Conservation (phyloP, 2,797 vertebrate species). For the Eospalax fontanierii region DNA sequence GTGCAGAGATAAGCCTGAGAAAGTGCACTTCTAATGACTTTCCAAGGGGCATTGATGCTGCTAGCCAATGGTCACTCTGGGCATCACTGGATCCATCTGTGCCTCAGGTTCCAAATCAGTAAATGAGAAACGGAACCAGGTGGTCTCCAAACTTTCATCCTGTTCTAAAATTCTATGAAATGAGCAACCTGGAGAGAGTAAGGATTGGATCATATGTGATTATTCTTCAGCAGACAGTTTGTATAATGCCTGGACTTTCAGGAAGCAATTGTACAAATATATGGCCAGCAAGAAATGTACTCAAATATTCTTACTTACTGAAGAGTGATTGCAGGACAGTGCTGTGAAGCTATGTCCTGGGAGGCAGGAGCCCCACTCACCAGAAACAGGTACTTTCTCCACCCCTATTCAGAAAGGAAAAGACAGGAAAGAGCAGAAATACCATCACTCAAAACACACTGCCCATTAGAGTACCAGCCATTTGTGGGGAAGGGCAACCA, state of each 20-base stretch:
- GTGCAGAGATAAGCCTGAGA: neutral
- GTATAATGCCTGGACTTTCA: neutral
- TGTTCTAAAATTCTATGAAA: neutral
- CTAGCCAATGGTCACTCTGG: neutral
- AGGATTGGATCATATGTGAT: neutral
- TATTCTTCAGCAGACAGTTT: neutral
- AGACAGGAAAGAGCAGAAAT: neutral
- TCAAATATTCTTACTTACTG: neutral
- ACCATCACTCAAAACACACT: neutral
- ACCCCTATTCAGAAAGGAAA: neutral
- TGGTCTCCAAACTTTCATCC: neutral
- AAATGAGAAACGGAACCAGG: conserved; percentile 10
- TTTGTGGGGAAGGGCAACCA: neutral
- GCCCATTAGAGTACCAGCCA: neutral
- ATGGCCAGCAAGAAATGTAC: neutral
- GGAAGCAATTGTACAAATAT: neutral
- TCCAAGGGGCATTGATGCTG: neutral
- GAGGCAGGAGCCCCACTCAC: too few relatives aligned
- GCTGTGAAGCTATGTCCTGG: rapidly evolving
- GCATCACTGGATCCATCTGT: neutral
- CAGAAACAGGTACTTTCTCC: neutral
- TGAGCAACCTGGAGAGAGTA: neutral
- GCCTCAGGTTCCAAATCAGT: conserved; percentile 15
- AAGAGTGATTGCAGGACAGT: neutral
- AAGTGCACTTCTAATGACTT: neutral